These are phyloP conservation scores for Neomonachus schauinslandi DNA, from an alignment of 2,113 vertebrate species.

Conservation along the genomic window DNA sequence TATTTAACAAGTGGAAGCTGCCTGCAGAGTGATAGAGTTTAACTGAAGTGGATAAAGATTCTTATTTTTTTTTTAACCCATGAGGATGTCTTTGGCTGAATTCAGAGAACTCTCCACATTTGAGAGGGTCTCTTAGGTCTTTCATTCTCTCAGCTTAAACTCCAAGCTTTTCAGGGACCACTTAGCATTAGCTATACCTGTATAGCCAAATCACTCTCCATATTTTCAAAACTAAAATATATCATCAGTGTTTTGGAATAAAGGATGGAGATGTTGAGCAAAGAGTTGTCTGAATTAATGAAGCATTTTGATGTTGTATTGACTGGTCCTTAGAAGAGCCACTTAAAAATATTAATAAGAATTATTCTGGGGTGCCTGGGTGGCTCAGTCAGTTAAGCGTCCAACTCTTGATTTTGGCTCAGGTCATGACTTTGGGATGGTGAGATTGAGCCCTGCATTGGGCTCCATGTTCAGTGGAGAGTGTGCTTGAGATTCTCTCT, in stretches of 20 bases:
- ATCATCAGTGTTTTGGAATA: conserved; percentile 11
- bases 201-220: neutral
- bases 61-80: neutral
- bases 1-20: conserved; percentile 51
- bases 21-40: conserved; percentile 39
- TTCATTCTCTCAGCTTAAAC: conserved; percentile 33
- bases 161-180: conserved; percentile 18
- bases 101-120: conserved; percentile 42
- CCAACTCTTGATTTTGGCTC: too few species aligned
- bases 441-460: too few species aligned
- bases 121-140: neutral
- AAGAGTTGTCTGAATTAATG: conserved; percentile 9
- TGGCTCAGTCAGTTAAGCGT: neutral
- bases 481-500: too few species aligned
- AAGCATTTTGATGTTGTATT: conserved; percentile 34
- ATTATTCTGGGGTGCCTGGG: neutral
- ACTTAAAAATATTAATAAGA: neutral
- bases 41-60: conserved; percentile 35
- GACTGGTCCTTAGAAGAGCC: neutral
- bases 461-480: too few species aligned
- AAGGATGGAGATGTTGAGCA: neutral
- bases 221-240: conserved; percentile 15
- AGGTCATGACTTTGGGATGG: too few species aligned
- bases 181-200: conserved; percentile 42
- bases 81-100: conserved; percentile 38